Conservation (phyloP, 2,113 vertebrate genomes). For the Xiphorhynchus elegans region DNA sequence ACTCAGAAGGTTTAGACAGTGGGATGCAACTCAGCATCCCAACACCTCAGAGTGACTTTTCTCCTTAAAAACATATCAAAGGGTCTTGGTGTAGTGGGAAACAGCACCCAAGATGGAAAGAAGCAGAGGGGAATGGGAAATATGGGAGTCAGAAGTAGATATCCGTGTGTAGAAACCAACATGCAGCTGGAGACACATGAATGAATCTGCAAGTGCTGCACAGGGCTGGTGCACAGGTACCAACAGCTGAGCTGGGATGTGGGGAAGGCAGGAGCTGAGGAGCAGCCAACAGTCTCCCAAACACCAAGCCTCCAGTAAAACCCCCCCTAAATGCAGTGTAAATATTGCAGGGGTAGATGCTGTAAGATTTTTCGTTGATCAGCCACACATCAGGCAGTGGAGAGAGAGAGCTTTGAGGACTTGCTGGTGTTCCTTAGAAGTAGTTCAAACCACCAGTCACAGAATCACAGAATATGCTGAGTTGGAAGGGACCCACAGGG, state of each 20-base stretch:
- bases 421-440: neutral
- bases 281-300: neutral
- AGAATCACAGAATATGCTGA: neutral
- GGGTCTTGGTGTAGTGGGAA: neutral
- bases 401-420: neutral
- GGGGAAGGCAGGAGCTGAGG: neutral
- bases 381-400: neutral
- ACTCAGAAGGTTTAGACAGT: fast-evolving
- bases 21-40: neutral
- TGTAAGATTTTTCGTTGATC: neutral
- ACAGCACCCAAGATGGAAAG: neutral
- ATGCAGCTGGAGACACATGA: neutral
- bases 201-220: neutral
- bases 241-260: neutral
- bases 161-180: neutral
- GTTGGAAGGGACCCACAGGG: neutral
- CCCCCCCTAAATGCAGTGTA: fast-evolving
- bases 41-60: neutral
- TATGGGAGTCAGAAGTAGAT: neutral
- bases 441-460: neutral
- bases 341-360: neutral
- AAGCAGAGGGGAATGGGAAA: neutral
- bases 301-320: neutral
- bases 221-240: fast-evolving
- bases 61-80: neutral